Conservation (phyloP, 1,140 invertebrate genomes). For the Drosophila watanabei region DNA sequence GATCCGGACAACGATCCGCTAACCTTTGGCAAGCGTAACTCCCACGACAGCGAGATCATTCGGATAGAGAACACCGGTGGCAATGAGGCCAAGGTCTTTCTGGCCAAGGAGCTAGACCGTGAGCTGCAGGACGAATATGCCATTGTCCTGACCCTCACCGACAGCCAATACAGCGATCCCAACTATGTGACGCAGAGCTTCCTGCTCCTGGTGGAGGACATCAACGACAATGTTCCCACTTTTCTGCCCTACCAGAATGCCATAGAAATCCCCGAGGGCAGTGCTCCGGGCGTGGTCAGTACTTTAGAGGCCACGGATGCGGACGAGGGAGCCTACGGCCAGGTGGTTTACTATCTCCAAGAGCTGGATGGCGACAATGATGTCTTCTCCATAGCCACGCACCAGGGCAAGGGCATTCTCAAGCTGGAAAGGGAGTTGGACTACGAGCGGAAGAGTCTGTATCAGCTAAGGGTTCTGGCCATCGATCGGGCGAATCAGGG, state of each 20-base stretch:
- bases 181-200: conserved; percentile 96
- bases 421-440: conserved; percentile 92
- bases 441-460: conserved; percentile 95
- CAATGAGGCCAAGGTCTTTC: conserved; percentile 94
- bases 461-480: conserved; percentile 94
- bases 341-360: conserved; percentile 92
- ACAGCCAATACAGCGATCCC: conserved; percentile 93
- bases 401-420: conserved; percentile 95
- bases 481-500: conserved; percentile 93
- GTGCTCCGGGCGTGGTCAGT: conserved; percentile 90
- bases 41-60: conserved; percentile 93
- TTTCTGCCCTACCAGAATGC: conserved; percentile 94
- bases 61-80: conserved; percentile 92
- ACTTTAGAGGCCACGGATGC: conserved; percentile 94
- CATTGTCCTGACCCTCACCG: conserved; percentile 94
- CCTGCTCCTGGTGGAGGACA: conserved; percentile 94
- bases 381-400: conserved; percentile 92
- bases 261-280: conserved; percentile 92
- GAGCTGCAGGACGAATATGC: conserved; percentile 95
- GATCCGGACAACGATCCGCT: conserved; percentile 95
- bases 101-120: conserved; percentile 95
- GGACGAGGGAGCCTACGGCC: conserved; percentile 96
- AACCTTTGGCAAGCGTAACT: conserved; percentile 93
- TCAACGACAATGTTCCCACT: conserved; percentile 95
- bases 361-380: conserved; percentile 92